phyloP scores from a whole-genome alignment of 2,797 vertebrate genomes.

The Poecilia wingei region DNA sequence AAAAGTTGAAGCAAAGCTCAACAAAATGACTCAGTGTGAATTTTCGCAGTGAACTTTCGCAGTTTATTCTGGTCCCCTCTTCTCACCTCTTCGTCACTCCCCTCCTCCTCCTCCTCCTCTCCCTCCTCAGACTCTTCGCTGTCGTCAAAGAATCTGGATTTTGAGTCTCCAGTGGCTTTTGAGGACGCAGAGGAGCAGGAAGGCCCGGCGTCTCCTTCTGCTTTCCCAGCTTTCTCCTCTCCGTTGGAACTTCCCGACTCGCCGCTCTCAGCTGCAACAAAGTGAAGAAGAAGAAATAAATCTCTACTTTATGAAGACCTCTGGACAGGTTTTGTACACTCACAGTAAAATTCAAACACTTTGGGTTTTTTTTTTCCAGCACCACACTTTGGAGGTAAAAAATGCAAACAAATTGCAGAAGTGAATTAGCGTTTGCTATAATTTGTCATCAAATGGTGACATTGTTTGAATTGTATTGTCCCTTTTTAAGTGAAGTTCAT shows the following conservation, averaged over 20 bases:
- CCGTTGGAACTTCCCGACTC: slow-evolving; percentile 75
- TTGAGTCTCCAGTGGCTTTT: slow-evolving; percentile 85
- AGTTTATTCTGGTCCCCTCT: slow-evolving; percentile 6
- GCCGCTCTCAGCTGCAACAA: slow-evolving; percentile 36
- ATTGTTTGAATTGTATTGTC: no score
- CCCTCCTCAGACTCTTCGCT: slow-evolving; percentile 95
- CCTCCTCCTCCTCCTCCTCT: slow-evolving; percentile 79
- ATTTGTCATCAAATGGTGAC: no score
- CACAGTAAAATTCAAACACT: no score
- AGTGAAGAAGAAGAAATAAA: background rate
- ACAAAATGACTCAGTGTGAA: slow-evolving; percentile 3
- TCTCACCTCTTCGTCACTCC: slow-evolving; percentile 83
- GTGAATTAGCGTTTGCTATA: no score
- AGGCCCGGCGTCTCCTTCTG: slow-evolving; percentile 90
- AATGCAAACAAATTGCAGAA: no score
- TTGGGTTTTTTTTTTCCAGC: no score
- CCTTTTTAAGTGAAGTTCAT: no score
- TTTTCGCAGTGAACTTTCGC: slow-evolving; percentile 5
- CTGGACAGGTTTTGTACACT: background rate
- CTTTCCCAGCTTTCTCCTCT: slow-evolving; percentile 81
- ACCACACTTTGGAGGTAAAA: no score
- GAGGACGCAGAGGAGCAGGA: slow-evolving; percentile 93
- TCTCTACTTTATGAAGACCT: background rate
- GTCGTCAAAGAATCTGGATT: slow-evolving; percentile 98
- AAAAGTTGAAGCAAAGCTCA: background rate